Percentiles rank a stretch among this genome's conserved stretches.
Conservation (phyloP, 2,797 vertebrate genomes). For the Psittacula echo region DNA sequence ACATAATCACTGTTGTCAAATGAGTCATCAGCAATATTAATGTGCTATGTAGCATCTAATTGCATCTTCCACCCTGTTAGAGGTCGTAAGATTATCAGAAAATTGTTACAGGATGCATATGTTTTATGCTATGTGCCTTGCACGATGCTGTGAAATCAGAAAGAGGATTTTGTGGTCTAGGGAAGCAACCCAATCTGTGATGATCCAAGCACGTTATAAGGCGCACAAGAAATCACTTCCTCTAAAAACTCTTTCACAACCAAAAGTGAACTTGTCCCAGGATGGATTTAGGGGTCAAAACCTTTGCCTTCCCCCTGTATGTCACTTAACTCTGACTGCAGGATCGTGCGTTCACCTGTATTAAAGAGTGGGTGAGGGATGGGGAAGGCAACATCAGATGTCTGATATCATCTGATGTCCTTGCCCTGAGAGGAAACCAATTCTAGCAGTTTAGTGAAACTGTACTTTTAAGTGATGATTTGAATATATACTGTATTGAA, state of each 20-base stretch:
- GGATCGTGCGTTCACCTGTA: neutral
- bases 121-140: neutral
- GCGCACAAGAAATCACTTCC: neutral
- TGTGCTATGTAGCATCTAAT: neutral
- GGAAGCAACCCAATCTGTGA: slow-evolving; percentile 15
- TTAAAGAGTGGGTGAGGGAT: neutral
- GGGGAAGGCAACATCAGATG: neutral
- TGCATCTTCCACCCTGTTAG: neutral
- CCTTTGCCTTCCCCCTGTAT: neutral
- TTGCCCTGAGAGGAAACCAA: neutral
- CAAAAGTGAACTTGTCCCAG: neutral
- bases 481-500: neutral
- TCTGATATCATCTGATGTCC: neutral
- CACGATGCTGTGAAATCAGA: neutral
- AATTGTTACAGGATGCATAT: neutral
- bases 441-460: neutral
- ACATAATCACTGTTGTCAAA: neutral
- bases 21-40: neutral
- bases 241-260: neutral
- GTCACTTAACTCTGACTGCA: neutral
- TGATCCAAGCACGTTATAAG: neutral
- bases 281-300: neutral
- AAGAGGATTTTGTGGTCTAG: slow-evolving; percentile 4
- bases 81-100: slow-evolving; percentile 12
- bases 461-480: neutral